Evolutionary conservation across 53 echinoderm and acorn worm species (phyloP).

Genomic region (Paracentrotus lividus): DNA sequence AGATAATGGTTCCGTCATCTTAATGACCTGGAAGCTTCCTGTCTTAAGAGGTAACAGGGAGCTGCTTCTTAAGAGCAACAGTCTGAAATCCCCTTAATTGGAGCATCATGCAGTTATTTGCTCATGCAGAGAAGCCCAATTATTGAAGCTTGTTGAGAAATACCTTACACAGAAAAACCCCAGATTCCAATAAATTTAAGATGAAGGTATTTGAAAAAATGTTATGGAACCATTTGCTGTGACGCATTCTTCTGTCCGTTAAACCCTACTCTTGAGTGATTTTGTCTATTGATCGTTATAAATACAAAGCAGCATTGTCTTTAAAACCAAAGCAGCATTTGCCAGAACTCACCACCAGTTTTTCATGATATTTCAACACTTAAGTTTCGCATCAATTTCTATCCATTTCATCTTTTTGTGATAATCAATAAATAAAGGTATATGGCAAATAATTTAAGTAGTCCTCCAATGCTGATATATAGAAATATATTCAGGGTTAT

Average conservation of each 20-base stretch:
- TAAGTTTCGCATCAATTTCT: not conserved
- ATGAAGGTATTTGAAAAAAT: no score
- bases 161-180: no score
- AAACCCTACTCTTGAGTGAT: no score
- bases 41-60: not conserved
- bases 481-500: not conserved
- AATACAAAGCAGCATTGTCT: not conserved
- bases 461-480: not conserved
- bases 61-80: not conserved
- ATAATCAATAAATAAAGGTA: slow-evolving; percentile 10
- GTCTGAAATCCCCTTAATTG: not conserved
- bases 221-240: no score
- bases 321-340: not conserved
- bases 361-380: not conserved
- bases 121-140: no score
- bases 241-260: no score
- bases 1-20: not conserved
- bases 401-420: not conserved
- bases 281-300: no score
- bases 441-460: slow-evolving; percentile 43
- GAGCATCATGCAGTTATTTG: no score
- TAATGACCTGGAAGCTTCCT: not conserved
- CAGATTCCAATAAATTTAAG: no score
- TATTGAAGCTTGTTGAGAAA: not conserved
- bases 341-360: not conserved